phyloP scores from a whole-genome alignment of 2,888 invertebrate genomes.

The Synergus japonicus region DNA sequence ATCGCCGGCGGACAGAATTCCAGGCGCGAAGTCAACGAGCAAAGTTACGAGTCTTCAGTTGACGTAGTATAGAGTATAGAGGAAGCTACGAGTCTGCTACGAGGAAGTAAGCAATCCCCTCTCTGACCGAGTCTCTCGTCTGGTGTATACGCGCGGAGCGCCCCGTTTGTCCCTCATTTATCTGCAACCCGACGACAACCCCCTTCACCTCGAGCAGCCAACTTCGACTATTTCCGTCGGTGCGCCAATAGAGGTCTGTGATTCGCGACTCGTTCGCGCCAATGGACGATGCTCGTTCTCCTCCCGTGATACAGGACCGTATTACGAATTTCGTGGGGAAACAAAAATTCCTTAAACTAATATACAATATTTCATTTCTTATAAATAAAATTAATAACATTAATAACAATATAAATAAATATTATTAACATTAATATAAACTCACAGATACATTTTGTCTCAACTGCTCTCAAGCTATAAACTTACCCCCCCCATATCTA shows the following conservation, averaged over 20 bases:
- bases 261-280: constrained; percentile 55
- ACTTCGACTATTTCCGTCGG: constrained; percentile 70
- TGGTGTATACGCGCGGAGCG: constrained; percentile 31
- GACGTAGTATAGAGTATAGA: constrained; percentile 54
- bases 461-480: too few relatives aligned
- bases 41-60: constrained; percentile 25
- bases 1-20: constrained; percentile 18
- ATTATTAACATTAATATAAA: too few relatives aligned
- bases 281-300: constrained; percentile 59
- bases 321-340: constrained; percentile 40
- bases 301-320: constrained; percentile 43
- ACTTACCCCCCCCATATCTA: too few relatives aligned
- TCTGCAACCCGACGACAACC: constrained; percentile 42
- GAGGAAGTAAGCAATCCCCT: constrained; percentile 63
- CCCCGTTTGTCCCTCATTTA: constrained; percentile 41
- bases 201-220: constrained; percentile 49
- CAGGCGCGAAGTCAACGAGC: constrained; percentile 31
- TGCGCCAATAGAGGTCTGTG: constrained; percentile 56
- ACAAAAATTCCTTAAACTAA: neutral
- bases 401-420: too few relatives aligned
- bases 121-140: constrained; percentile 45
- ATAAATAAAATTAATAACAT: too few relatives aligned
- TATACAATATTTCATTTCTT: too few relatives aligned
- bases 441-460: too few relatives aligned
- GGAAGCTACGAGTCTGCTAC: constrained; percentile 64